Conservation (phyloP, 2,888 invertebrate genomes). For the Amblyjoppa fuscipennis region DNA sequence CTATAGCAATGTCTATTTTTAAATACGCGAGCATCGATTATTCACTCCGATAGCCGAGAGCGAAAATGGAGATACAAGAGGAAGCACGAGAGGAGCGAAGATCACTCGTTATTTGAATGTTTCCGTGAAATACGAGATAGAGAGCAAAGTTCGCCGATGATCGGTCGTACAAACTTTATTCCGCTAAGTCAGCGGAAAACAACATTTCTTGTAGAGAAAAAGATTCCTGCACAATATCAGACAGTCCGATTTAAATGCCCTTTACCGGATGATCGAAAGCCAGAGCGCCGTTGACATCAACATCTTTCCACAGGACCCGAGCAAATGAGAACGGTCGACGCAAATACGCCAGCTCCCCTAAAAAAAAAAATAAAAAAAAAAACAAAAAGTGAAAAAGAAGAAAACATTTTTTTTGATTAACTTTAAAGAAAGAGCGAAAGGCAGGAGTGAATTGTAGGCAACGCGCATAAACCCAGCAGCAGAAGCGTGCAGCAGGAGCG, state of each 20-base stretch:
- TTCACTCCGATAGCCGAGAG: not conserved
- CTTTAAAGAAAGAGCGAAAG: constrained; percentile 51
- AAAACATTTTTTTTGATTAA: not conserved
- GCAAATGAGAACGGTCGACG: constrained; percentile 11
- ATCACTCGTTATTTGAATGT: constrained; percentile 32
- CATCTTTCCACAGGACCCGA: not conserved
- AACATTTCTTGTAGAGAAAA: not conserved
- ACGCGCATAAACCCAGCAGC: not conserved
- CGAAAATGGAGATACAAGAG: not conserved
- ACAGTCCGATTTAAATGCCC: not conserved
- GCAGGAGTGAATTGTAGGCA: constrained; percentile 28
- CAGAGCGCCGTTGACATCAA: no score
- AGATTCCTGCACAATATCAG: not conserved
- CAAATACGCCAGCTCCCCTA: constrained; percentile 15
- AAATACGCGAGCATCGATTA: constrained; percentile 11
- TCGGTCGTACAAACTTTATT: constrained; percentile 52
- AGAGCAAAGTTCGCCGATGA: constrained; percentile 35
- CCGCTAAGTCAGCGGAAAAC: not conserved
- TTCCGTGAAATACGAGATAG: constrained; percentile 38
- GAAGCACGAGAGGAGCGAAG: constrained; percentile 13
- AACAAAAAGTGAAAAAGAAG: not conserved
- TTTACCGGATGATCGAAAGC: not conserved
- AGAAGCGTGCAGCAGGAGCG: not conserved
- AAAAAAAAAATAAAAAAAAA: constrained; percentile 33
- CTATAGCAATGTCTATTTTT: constrained; percentile 39